A percentile compares a stretch with the other conserved stretches of the same genome.
Conservation (phyloP, 2,888 invertebrate genomes). For the Trypoxylon attenuatum region DNA sequence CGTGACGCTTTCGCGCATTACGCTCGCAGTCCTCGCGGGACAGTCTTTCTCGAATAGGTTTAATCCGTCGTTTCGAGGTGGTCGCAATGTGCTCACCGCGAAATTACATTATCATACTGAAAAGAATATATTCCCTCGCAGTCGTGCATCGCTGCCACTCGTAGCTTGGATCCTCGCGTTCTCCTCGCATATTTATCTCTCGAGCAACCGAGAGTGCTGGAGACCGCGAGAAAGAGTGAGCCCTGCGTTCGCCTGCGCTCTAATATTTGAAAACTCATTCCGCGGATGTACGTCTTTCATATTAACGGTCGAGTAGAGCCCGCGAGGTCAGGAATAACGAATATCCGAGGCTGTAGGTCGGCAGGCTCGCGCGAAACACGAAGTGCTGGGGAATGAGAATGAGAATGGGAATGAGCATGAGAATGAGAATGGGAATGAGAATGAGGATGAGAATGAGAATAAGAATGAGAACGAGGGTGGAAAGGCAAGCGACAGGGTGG, state of each 20-base stretch:
- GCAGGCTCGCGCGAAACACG: background rate
- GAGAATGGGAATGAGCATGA: slow-evolving; percentile 7
- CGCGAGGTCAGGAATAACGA: background rate
- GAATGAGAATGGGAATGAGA: background rate
- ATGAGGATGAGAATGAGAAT: no score
- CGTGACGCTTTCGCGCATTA: background rate
- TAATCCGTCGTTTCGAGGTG: background rate
- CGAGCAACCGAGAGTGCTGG: no score
- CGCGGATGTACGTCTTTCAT: background rate
- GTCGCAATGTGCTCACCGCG: background rate
- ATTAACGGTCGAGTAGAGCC: background rate
- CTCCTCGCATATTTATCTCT: no score
- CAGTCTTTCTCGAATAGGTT: background rate
- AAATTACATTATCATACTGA: background rate
- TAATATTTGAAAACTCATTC: background rate
- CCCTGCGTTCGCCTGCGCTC: background rate
- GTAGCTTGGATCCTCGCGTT: no score
- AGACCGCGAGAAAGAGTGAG: no score
- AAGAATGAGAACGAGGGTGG: background rate
- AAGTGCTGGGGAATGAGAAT: slow-evolving; percentile 1
- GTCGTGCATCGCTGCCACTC: no score
- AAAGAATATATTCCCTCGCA: no score
- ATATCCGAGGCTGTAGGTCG: background rate
- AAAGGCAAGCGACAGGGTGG: background rate
- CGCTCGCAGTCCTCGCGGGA: background rate